Conservation (phyloP, 1,140 invertebrate genomes). For the Pseudomyrmex cubaensis region DNA sequence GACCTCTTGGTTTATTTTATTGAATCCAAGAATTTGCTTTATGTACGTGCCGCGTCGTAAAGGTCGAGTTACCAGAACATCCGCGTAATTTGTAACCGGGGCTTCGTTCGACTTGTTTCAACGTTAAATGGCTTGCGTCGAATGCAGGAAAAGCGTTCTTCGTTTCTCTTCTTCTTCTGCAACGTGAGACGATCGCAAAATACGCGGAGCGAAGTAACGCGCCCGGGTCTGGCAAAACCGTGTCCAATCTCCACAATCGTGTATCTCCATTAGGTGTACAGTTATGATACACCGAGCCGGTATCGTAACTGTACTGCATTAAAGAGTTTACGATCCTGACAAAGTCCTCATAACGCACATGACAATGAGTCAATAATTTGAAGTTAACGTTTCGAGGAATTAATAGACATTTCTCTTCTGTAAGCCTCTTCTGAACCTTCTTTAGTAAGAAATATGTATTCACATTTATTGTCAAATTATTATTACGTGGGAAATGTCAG, state of each 20-base stretch:
- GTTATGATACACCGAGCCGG: constrained; percentile 34
- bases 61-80: constrained; percentile 3
- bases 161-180: neutral
- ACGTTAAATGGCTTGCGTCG: constrained; percentile 42
- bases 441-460: constrained; percentile 12
- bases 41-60: constrained; percentile 24
- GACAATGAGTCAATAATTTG: constrained; percentile 3
- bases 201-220: constrained; percentile 30
- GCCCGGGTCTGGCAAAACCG: constrained; percentile 50
- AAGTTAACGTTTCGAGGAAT: constrained; percentile 29
- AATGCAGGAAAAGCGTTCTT: constrained; percentile 30
- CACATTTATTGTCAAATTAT: neutral
- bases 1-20: neutral
- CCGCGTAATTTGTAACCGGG: neutral
- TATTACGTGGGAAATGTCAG: neutral
- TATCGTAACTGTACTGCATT: constrained; percentile 47
- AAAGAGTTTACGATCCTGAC: constrained; percentile 28
- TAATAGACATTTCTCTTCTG: constrained; percentile 9
- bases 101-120: constrained; percentile 26
- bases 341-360: constrained; percentile 19
- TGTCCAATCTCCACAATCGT: constrained; percentile 59
- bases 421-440: neutral
- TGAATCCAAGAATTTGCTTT: constrained; percentile 32
- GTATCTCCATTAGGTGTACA: constrained; percentile 57
- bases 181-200: constrained; percentile 26